Evolutionary conservation across 2,797 vertebrate species (phyloP).

Genomic region (Podarcis lilfordi): DNA sequence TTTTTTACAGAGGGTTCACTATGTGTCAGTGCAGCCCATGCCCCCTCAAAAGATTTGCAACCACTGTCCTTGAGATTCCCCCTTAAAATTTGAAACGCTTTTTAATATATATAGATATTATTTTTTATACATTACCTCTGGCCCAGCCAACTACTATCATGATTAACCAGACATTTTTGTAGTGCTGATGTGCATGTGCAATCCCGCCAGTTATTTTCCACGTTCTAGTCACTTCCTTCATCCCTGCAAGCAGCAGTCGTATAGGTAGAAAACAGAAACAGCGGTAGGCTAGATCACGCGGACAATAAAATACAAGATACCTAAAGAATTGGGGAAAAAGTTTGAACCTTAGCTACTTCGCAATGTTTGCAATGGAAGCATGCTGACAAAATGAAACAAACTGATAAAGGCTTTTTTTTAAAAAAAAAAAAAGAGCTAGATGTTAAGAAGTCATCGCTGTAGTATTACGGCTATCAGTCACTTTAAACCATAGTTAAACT

Average conservation of each 20-base stretch:
- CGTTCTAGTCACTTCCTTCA: constrained; percentile 96
- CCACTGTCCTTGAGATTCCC: background rate
- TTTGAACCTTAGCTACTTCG: background rate
- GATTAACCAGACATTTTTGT: constrained; percentile 89
- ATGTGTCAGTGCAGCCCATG: no score
- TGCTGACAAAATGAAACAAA: background rate
- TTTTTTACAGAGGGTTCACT: no score
- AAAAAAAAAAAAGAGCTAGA: background rate
- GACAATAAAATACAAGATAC: constrained; percentile 95
- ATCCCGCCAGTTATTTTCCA: constrained; percentile 94
- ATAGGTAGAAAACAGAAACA: constrained; percentile 84
- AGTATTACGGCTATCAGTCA: background rate
- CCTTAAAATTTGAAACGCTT: constrained; percentile 1
- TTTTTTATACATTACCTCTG: constrained; percentile 82
- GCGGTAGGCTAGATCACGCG: constrained; percentile 85
- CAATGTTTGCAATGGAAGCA: background rate
- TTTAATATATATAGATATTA: no score
- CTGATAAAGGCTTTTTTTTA: background rate
- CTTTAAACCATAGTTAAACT: background rate
- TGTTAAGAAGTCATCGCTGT: background rate
- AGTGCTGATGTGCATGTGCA: constrained; percentile 85
- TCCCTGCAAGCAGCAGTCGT: constrained; percentile 86
- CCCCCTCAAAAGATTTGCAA: no score
- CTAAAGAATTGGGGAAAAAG: constrained; percentile 76
- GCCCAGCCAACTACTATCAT: constrained; percentile 96